Base-by-base conservation (phyloP, 2,797 vertebrate species). In the Prionace glauca region DNA sequence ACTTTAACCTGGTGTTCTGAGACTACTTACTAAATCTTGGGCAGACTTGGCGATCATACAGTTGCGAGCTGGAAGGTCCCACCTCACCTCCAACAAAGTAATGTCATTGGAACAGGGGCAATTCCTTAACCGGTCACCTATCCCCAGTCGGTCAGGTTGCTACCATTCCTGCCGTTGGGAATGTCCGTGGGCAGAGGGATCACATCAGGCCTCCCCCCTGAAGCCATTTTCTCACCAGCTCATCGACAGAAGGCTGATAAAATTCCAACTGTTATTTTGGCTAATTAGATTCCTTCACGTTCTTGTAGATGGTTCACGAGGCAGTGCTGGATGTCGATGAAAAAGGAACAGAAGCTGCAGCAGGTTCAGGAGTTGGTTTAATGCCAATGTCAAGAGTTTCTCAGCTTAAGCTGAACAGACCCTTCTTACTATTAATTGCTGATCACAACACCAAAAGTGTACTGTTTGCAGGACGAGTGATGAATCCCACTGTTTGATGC, bases 241-340 rank as follows among this genome's bases (percentile, higher is more conserved):
- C 29, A 12, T 77, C 29, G 29, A 69, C 72, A 12, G 12, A 77
- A 77, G 72, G 72, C 72, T 77, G 29, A 77, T n/a, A 77, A 77
- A n/a, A 77, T 77, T 32, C 29, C 72, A 77, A 32, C 29, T 3
- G n/a, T 65, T n/a, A 79, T 0, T 56, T 79, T 16, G 18, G 50
- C n/a, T 95, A 84, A 77, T 74, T 72, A 74, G 29, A 56, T 79
- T 56, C 50, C 50, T 56, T 95, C 20, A 29, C 32, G 0, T 74
- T 56, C 11, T 56, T 62, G 10, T 60, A 95, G 95, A 16, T 95
- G 45, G 50, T 88, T 56, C 95, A 95, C 20, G 87, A 95, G 71
- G 95, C 95, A 2, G 67, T 95, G 32, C 87, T 95, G 11, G 71
- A 88, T 14, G 29, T 95, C 12, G 95, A 95, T 92, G 95, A 95